These are phyloP conservation scores for Papilio dardanus DNA, from an alignment of 1,140 invertebrate species.

Conservation along the genomic window DNA sequence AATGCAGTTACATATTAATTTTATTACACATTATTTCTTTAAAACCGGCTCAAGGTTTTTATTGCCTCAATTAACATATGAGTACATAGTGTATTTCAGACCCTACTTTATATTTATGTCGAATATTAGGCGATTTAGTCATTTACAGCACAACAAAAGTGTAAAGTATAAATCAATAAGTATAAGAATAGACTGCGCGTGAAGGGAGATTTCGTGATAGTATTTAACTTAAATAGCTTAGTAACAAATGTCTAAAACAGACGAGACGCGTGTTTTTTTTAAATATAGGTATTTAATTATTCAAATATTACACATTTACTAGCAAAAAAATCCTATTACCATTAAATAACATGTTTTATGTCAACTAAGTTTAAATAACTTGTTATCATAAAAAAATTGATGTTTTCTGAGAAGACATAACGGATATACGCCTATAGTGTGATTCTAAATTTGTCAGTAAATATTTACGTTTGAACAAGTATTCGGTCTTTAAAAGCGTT, in stretches of 20 bases:
- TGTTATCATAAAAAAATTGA: slow-evolving; percentile 3
- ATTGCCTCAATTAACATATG: slow-evolving; percentile 12
- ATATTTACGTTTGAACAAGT: slow-evolving; percentile 2
- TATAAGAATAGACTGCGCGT: background rate
- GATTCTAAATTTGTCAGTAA: slow-evolving; percentile 15
- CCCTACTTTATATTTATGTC: background rate
- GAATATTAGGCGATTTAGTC: no score
- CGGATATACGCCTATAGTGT: slow-evolving; percentile 17
- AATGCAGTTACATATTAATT: background rate
- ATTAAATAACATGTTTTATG: slow-evolving; percentile 21
- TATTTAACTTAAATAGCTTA: background rate
- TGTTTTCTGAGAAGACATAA: slow-evolving; percentile 31
- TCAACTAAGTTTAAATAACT: slow-evolving; percentile 1
- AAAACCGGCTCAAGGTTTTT: slow-evolving; percentile 7
- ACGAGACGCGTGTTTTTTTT: background rate
- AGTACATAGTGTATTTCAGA: background rate
- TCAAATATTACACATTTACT: background rate
- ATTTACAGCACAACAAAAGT: no score
- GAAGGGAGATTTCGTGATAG: no score
- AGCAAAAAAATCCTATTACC: background rate
- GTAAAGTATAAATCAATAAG: no score
- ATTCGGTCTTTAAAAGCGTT: background rate
- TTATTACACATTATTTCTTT: background rate
- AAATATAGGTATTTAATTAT: slow-evolving; percentile 9
- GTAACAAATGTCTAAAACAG: background rate